Evolutionary conservation across 2,113 vertebrate genomes (phyloP), one percentile per base, ranked within the genome.

Genomic region (Scomber scombrus): DNA sequence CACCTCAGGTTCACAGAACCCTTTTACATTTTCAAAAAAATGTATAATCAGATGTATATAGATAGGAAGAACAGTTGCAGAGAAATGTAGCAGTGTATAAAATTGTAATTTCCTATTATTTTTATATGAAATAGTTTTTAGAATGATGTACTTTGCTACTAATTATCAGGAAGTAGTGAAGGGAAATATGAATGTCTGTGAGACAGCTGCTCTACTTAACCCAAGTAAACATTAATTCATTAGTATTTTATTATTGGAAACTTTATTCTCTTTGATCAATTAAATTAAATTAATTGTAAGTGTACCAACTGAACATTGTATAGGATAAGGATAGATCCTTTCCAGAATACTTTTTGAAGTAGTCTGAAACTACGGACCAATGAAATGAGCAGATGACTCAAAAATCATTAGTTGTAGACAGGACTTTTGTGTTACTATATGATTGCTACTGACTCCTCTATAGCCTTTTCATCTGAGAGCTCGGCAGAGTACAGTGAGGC

Each of bases 401-500:
- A 40, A 40, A 63, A 63, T 63, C 16, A 4, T 5, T 45, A 11
- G 2, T 62, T 45, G 40, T 21, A 13, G 34, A 63, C 10, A 43
- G 14, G 8, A 13, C 40, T 26, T 8, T 15, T 31, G 11, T 46
- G 26, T 63, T 47, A 11, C 52, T 61, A 9, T 55, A 55, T 47
- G 46, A 65, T 45, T 58, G 55, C 55, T 40, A 1, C 56, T 3
- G 5, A 60, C 52, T 69, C 57, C 61, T 75, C 65, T 3, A 12
- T 31, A 46, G 52, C 60, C 58, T 82, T 73, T 77, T 58, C 6
- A 13, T 72, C 72, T 75, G 70, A 78, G 71, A 68, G 52, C 69
- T 62, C 50, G 31, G 57, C 43, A 58, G 61, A 86, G 72, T 75
- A 63, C 63, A 78, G 50, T 23, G 13, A 78, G 66, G 52, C 60